Evolutionary conservation across 2,888 invertebrate genomes (phyloP).

Genomic region (Tetragonula carbonaria): DNA sequence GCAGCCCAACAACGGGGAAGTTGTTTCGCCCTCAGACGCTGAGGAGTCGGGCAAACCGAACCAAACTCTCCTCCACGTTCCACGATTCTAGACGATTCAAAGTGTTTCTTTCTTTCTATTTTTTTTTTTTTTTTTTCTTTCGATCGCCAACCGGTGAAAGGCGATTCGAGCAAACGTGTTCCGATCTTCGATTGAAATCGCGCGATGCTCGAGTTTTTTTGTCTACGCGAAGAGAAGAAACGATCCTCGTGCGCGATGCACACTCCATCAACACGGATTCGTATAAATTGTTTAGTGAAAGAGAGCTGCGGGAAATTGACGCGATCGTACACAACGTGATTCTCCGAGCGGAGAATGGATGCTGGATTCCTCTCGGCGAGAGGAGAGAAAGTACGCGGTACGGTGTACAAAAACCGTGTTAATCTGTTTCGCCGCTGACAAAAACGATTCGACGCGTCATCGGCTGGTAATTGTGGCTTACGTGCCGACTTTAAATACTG

Average conservation of each 20-base stretch:
- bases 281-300: constrained; percentile 7
- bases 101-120: constrained; percentile 12
- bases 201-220: not conserved
- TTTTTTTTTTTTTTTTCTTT: no score
- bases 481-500: constrained; percentile 36
- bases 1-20: constrained; percentile 46
- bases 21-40: constrained; percentile 43
- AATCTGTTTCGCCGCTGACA: constrained; percentile 30
- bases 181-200: not conserved
- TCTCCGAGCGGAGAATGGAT: constrained; percentile 10
- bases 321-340: constrained; percentile 10
- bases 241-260: constrained; percentile 3
- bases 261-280: not conserved
- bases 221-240: not conserved
- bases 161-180: constrained; percentile 11
- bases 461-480: constrained; percentile 36
- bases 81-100: constrained; percentile 22
- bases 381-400: constrained; percentile 39
- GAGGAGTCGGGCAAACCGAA: constrained; percentile 18
- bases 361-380: constrained; percentile 19
- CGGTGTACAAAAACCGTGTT: constrained; percentile 33
- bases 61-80: constrained; percentile 8
- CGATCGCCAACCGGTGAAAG: constrained; percentile 48
- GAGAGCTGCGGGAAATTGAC: not conserved
- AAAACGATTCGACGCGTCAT: constrained; percentile 44